Base-by-base conservation (phyloP, 2,797 vertebrate species). In the Myotis daubentonii region DNA sequence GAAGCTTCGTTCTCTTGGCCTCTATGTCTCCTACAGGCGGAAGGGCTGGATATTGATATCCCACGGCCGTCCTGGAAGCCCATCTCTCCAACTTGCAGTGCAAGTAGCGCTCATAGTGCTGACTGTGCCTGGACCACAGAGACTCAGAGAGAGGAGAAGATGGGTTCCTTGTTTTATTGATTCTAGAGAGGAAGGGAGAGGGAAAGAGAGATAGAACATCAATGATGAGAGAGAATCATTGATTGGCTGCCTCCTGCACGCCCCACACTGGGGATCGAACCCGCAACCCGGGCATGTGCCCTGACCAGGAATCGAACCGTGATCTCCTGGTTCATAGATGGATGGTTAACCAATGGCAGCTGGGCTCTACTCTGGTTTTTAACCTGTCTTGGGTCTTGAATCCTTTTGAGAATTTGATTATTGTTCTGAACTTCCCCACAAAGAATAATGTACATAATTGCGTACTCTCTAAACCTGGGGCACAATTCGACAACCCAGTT, bases 11-110 rank as follows among this genome's bases (percentile, higher is more conserved):
- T 97, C 99, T 99, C 98, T 99, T 99, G 96, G 99, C 99, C 97
- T 99, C 99, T 99, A 99, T 0, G 99, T 99, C 98, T 99, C 99
- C 92, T 99, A 99, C 23, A 99, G 99, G 97, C 99, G 99, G 98
- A 99, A 99, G 1, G 99, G 99, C 97, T 99, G 99, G 97, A 98
- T 99, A 98, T 99, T 99, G 57, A 12, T 30, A 28, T 60, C 0
- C 99, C 99, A 41, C 99, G 99, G 0, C 99, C 99, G 97, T 99
- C 99, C 98, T 99, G 99, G 97, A 99, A 99, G 90, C 99, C 99
- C 99, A 99, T 99, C 98, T 99, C 96, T 99, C 99, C 97, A 99
- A 98, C 25, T 99, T 99, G 97, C 99, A 99, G 97, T 99, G 98
- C 28, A 99, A 97, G 98, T 99, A 99, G 19, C 99, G 98, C 98